Conservation (phyloP, 2,888 invertebrate species). For the Agrotis ipsilon region DNA sequence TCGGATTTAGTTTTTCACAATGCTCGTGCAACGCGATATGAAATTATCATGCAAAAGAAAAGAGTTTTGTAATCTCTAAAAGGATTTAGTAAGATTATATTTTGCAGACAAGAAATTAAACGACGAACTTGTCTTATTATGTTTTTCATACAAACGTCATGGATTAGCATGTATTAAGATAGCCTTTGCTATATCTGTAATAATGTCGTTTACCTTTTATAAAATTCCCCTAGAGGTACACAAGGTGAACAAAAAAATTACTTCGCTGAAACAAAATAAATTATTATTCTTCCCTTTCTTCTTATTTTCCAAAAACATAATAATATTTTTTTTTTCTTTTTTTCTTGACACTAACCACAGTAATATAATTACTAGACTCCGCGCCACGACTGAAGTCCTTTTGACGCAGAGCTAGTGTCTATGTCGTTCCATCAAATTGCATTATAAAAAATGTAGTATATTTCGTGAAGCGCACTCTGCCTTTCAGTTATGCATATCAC, state of each 20-base stretch:
- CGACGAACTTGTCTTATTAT: too few relatives aligned
- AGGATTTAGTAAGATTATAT: slow-evolving; percentile 22
- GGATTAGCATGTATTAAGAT: not conserved
- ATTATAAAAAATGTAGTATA: too few relatives aligned
- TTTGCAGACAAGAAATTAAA: slow-evolving; percentile 2
- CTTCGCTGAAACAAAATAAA: not conserved
- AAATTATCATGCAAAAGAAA: slow-evolving; percentile 34
- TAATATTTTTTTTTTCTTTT: not conserved
- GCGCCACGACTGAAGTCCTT: too few relatives aligned
- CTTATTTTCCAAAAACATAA: too few relatives aligned
- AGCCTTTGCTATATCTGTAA: not conserved
- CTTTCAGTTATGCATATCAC: too few relatives aligned
- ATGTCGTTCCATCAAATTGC: too few relatives aligned
- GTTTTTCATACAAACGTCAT: not conserved
- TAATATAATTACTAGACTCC: too few relatives aligned
- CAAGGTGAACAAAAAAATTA: not conserved
- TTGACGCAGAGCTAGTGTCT: too few relatives aligned
- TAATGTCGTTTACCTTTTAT: not conserved
- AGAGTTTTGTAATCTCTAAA: slow-evolving; percentile 19
- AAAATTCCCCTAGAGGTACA: not conserved
- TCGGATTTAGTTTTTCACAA: not conserved
- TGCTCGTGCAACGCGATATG: slow-evolving; percentile 12
- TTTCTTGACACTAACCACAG: not conserved
- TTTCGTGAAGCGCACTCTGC: too few relatives aligned
- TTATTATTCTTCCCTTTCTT: too few relatives aligned